These are phyloP conservation scores for Papilio dardanus DNA, from an alignment of 1,140 invertebrate species.

Conservation along the genomic window DNA sequence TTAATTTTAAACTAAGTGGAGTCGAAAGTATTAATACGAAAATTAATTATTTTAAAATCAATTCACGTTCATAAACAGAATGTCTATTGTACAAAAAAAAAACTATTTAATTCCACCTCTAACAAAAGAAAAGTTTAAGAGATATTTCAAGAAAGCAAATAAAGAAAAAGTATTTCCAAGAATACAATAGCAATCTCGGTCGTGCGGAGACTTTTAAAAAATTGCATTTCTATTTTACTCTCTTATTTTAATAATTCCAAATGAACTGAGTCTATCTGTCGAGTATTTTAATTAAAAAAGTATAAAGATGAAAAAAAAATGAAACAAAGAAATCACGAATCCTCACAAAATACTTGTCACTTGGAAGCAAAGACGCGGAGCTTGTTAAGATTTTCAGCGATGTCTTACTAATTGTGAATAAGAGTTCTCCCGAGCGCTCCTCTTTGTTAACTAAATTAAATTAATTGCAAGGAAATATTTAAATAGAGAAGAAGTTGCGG, in stretches of 20 bases:
- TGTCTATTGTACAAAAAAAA: slow-evolving; percentile 21
- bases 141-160: slow-evolving; percentile 33
- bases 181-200: slow-evolving; percentile 36
- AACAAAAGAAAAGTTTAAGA: slow-evolving; percentile 37
- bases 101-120: slow-evolving; percentile 28
- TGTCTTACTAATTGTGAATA: slow-evolving; percentile 70
- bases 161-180: slow-evolving; percentile 34
- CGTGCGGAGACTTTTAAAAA: slow-evolving; percentile 30
- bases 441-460: slow-evolving; percentile 78
- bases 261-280: slow-evolving; percentile 36
- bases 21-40: background rate
- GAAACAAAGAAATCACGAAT: slow-evolving; percentile 43
- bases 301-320: slow-evolving; percentile 16
- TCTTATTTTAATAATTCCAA: slow-evolving; percentile 35
- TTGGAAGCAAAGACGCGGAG: slow-evolving; percentile 47
- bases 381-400: slow-evolving; percentile 56
- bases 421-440: slow-evolving; percentile 55
- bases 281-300: slow-evolving; percentile 33
- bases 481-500: slow-evolving; percentile 68
- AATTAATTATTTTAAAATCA: slow-evolving; percentile 12
- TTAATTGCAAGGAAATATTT: slow-evolving; percentile 78
- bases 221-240: slow-evolving; percentile 31
- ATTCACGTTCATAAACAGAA: slow-evolving; percentile 18
- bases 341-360: slow-evolving; percentile 47
- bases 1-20: too few species aligned